Evolutionary conservation across 2,888 invertebrate species (phyloP), one percentile per base, ranked within the genome.

Genomic region (Eilema depressum): DNA sequence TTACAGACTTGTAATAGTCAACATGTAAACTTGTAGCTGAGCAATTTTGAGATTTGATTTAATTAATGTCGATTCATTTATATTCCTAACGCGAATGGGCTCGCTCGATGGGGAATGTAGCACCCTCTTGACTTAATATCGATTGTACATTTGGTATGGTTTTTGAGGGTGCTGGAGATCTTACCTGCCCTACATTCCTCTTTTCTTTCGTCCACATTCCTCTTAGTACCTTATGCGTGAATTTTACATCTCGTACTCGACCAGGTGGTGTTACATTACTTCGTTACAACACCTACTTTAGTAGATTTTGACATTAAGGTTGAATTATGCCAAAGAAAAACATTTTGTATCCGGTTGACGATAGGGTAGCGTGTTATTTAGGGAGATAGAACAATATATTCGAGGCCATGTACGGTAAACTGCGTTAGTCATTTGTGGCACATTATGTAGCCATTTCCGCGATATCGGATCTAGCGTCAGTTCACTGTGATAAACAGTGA

Each of bases 1-100:
- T 75, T 79, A 75, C 77, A n/a, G 79, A 80, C 75, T 82, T 80
- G 81, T 81, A 74, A 79, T 82, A 73, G 79, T 61, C 61, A 61
- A 61, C 33, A 61, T n/a, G 30, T 28, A 61, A 61, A 61, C 26
- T 59, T 59, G 25, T 26, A 26, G 25, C 26, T 73, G 76, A 63
- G 61, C 73, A 75, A 73, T 78, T 74, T 76, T 71, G 65, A 75
- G 65, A 74, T 78, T 72, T 76, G 72, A 75, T 76, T 76, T 75
- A 53, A 53, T 53, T 53, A 53, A n/a, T 53, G 20, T n/a, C 20
- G 53, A 53, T 53, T 53, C 53, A 53, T 53, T 53, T 53, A 53
- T 53, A 53, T 53, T 53, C 53, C n/a, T n/a, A n/a, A 53, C 53
- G 53, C 53, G 53, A 53, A 53, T 53, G 47, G 47, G 20, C 8